Evolutionary conservation across 2,888 invertebrate genomes (phyloP), one percentile per base, ranked within the genome.

Genomic region (Cyclophora punctaria): DNA sequence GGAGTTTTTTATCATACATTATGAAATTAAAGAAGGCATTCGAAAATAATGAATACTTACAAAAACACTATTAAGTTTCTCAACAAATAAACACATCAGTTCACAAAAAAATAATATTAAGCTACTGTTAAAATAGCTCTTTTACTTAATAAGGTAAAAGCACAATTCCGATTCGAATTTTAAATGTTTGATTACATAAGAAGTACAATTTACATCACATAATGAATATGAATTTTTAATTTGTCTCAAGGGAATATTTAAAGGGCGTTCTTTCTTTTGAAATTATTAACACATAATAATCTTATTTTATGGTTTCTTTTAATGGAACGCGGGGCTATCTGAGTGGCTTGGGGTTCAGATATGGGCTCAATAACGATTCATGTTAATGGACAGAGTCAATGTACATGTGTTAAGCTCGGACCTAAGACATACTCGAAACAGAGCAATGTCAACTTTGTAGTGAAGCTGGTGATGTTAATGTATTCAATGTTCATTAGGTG

Each of bases 201-300:
- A 53, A 70, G 64, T 71, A 64, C 67, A 70, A 76, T 75, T 74
- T 68, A 75, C 64, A 51, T 50, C 54, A 54, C 53, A 51, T 51
- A 70, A 75, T 67, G 66, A 64, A 73, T 69, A 74, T 68, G 64
- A 71, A 71, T 75, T 78, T 75, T 80, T 76, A 80, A 82, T 84
- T 77, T 78, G 74, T 78, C 73, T 71, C 61, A 53, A 66, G 56
- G 62, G 62, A 63, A 68, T 69, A 63, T 63, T 56, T 58, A 69
- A 68, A 70, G 71, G 68, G 65, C 67, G 63, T 78, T 80, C 72
- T 78, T 82, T 80, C 78, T 71, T 73, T 81, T 75, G 73, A 82
- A 86, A 83, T 84, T 87, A 86, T 86, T 86, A 85, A 87, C 87
- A 88, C 86, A 85, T 88, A 86, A 87, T 88, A 85, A 85, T 83